These are phyloP conservation scores for Microhierax caerulescens DNA, from an alignment of 2,797 vertebrate genomes.

Conservation along the genomic window DNA sequence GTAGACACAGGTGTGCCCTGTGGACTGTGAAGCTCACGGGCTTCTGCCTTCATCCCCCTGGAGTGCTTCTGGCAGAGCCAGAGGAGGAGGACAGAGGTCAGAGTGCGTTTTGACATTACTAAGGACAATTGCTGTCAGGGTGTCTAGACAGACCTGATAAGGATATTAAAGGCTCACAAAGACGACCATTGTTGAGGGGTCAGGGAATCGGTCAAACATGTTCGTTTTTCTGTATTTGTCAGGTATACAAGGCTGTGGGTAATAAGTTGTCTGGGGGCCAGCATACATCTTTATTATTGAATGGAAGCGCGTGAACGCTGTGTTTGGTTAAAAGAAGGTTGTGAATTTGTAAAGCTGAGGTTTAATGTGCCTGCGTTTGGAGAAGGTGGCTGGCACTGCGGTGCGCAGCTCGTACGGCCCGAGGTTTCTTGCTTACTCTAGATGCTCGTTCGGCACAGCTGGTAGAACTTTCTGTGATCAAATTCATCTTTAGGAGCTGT, in stretches of 20 bases:
- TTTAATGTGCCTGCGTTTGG: neutral
- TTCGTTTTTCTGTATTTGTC: slow-evolving; percentile 55
- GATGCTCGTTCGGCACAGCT: neutral
- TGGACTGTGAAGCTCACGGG: neutral
- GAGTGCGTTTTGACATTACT: slow-evolving; percentile 36
- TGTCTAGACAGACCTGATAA: slow-evolving; percentile 92
- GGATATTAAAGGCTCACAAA: slow-evolving; percentile 89
- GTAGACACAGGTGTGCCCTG: slow-evolving; percentile 20
- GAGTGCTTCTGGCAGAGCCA: neutral
- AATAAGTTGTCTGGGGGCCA: neutral
- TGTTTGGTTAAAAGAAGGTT: neutral
- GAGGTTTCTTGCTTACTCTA: neutral
- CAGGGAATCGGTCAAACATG: slow-evolving; percentile 79
- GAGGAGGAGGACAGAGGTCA: slow-evolving; percentile 50
- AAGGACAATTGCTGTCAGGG: slow-evolving; percentile 79
- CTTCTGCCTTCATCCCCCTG: neutral
- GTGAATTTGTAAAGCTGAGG: neutral
- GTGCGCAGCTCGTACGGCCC: fast-evolving
- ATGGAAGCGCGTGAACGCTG: neutral
- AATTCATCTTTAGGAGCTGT: neutral
- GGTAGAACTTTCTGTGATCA: fast-evolving
- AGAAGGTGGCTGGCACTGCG: neutral
- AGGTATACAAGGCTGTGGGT: slow-evolving; percentile 70
- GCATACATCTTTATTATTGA: neutral
- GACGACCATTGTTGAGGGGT: slow-evolving; percentile 79